These are phyloP conservation scores for Ectemnius cavifrons DNA, from an alignment of 2,888 invertebrate species.

Conservation along the genomic window DNA sequence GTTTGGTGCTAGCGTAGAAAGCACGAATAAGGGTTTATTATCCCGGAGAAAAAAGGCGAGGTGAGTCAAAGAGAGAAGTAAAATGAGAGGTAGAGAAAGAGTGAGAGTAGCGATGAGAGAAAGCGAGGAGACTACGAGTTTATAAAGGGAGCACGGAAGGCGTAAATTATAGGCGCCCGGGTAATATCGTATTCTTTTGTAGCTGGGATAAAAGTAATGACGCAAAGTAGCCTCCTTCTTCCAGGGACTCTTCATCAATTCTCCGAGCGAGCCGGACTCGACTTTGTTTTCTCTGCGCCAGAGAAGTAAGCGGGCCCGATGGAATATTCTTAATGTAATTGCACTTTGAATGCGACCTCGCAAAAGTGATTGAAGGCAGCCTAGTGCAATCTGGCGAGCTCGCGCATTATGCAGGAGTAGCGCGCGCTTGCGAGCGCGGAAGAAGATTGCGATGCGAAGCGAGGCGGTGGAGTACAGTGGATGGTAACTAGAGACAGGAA, in stretches of 20 bases:
- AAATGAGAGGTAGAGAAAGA: slow-evolving; percentile 1
- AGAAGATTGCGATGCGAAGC: slow-evolving; percentile 9
- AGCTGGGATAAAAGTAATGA: not conserved
- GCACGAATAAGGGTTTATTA: slow-evolving; percentile 24
- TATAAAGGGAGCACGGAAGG: slow-evolving; percentile 29
- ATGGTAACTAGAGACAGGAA: slow-evolving; percentile 47
- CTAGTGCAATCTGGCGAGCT: no score
- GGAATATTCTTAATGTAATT: no score
- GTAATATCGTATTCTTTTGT: slow-evolving; percentile 29
- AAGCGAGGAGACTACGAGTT: slow-evolving; percentile 22
- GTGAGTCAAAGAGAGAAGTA: slow-evolving; percentile 12
- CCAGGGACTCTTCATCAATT: no score
- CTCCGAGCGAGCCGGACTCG: no score
- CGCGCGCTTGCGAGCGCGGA: slow-evolving; percentile 1
- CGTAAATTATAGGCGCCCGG: slow-evolving; percentile 35
- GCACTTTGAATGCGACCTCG: no score
- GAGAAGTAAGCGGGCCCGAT: no score
- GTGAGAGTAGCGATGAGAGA: slow-evolving; percentile 18
- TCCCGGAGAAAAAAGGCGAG: not conserved
- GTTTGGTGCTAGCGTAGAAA: not conserved
- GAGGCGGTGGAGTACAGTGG: slow-evolving; percentile 11
- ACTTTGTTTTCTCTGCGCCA: no score
- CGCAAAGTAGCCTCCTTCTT: no score
- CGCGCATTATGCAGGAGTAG: no score
- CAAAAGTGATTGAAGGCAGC: no score